These are phyloP conservation scores for Aldabrachelys gigantea DNA, from an alignment of 2,113 vertebrate genomes.

Conservation along the genomic window DNA sequence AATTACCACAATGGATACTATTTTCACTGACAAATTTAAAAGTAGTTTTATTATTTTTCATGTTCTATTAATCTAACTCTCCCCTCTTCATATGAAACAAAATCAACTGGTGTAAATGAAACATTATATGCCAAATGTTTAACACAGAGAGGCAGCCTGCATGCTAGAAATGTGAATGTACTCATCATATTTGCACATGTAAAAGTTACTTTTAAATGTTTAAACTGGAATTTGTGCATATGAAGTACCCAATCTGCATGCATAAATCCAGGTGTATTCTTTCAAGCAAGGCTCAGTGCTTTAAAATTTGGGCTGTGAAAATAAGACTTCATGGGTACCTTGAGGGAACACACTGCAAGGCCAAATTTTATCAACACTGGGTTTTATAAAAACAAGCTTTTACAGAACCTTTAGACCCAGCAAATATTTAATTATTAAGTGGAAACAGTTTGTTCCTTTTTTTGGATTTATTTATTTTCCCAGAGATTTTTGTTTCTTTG, in stretches of 20 bases:
- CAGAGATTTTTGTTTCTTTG: background rate
- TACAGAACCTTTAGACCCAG: background rate
- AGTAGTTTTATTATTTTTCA: background rate
- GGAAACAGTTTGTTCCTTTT: background rate
- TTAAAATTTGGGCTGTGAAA: background rate
- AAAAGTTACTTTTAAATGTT: background rate
- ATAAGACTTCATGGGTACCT: background rate
- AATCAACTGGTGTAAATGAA: background rate
- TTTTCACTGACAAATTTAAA: background rate
- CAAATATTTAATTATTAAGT: background rate
- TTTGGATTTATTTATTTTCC: background rate
- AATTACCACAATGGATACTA: background rate
- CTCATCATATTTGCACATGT: background rate
- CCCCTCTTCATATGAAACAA: background rate
- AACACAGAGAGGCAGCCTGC: background rate
- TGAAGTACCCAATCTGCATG: background rate
- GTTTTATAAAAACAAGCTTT: background rate
- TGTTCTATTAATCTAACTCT: background rate
- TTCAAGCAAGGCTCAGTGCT: background rate
- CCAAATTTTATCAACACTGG: background rate
- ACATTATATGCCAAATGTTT: background rate
- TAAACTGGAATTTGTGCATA: background rate
- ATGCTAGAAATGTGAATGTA: background rate
- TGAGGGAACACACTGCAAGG: background rate
- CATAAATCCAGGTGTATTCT: background rate